A percentile compares a stretch with the other conserved stretches of the same genome.
Conservation (phyloP, 2,888 invertebrate genomes). For the Oasisia sp. region DNA sequence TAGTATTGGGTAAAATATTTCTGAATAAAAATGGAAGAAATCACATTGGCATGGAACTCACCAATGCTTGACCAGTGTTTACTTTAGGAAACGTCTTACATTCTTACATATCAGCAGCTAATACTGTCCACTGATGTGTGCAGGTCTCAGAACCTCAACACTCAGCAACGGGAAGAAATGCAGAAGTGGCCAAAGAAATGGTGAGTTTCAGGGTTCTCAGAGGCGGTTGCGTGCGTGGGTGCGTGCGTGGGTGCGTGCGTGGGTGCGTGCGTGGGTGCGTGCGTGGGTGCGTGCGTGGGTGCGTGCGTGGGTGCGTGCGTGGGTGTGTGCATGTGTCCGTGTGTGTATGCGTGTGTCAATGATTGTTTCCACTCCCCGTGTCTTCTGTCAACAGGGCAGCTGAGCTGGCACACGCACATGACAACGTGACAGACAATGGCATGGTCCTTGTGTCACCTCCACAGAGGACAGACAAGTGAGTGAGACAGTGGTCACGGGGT, state of each 20-base stretch:
- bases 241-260: no score
- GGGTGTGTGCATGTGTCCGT: background rate
- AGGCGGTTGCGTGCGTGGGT: background rate
- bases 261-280: background rate
- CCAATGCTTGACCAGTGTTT: background rate
- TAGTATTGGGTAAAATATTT: background rate
- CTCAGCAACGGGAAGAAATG: conserved; percentile 38
- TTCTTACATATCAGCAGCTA: background rate
- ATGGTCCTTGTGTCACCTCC: conserved; percentile 44
- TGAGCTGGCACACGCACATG: conserved; percentile 33
- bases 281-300: background rate
- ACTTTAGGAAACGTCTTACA: no score
- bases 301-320: background rate
- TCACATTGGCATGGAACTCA: background rate
- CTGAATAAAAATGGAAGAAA: background rate
- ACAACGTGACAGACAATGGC: conserved; percentile 56
- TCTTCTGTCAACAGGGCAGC: background rate
- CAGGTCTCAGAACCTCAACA: background rate
- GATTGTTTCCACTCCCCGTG: background rate
- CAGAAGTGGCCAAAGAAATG: conserved; percentile 53
- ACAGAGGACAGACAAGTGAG: background rate
- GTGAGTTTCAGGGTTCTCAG: conserved; percentile 40
- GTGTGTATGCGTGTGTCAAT: background rate
- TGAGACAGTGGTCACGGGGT: no score
- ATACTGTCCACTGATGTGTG: background rate